phyloP scores from a whole-genome alignment of 2,888 invertebrate genomes.

The Athrips mouffetella region DNA sequence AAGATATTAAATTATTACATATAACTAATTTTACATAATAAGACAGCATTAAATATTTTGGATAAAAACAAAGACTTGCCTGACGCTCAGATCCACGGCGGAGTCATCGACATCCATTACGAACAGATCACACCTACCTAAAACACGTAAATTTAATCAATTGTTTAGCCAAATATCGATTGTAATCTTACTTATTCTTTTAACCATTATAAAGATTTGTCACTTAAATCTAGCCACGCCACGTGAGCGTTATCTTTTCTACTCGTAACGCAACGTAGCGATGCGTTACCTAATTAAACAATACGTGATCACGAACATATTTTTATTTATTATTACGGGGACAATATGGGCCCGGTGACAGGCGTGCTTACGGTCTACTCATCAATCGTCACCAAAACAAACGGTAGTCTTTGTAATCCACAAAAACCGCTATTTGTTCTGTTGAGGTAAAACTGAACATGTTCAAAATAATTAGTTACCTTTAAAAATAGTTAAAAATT shows the following conservation, averaged over 20 bases:
- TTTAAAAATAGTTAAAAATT: conserved; percentile 9
- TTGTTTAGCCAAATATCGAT: conserved; percentile 36
- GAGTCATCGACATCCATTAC: conserved; percentile 93
- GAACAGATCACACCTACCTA: conserved; percentile 45
- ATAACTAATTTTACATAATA: not conserved
- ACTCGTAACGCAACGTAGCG: not conserved
- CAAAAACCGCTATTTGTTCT: not conserved
- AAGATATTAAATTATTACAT: not conserved
- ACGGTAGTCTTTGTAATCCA: not conserved
- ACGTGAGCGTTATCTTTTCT: conserved; percentile 12
- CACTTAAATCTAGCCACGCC: no score
- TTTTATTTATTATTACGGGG: conserved; percentile 27
- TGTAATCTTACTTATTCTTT: conserved; percentile 7
- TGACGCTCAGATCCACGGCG: conserved; percentile 92
- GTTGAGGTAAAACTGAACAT: not conserved
- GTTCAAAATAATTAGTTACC: conserved; percentile 15
- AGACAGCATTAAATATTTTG: no score
- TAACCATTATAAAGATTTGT: not conserved
- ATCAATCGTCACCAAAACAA: conserved; percentile 14
- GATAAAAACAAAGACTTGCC: conserved; percentile 67
- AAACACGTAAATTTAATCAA: conserved; percentile 26
- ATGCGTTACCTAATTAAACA: conserved; percentile 17
- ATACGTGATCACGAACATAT: conserved; percentile 24
- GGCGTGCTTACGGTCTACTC: conserved; percentile 5
- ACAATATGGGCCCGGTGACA: conserved; percentile 16